Base-by-base conservation (phyloP, 1,140 invertebrate species). In the Nasonia vitripennis region DNA sequence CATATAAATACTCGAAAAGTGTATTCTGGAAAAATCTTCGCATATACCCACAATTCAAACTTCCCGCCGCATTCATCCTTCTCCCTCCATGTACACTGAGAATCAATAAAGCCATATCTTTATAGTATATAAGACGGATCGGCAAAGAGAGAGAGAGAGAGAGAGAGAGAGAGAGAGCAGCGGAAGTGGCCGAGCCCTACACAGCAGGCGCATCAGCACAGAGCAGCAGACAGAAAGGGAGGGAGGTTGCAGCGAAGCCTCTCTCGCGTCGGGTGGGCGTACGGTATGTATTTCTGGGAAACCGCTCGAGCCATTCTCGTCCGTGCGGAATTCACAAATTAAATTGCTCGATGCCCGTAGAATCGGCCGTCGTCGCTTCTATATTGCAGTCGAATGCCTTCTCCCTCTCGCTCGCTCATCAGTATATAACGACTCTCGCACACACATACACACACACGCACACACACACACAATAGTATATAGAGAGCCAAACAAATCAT, bases 261-360 rank as follows among this genome's bases (percentile, higher is more conserved):
- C 51, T 62, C 34, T 37, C 34, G 34, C 55, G 55, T 62, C 55
- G 17, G 45, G 37, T 5, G 14, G 37, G 31, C 14, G 37, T 75
- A 81, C 85, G 87, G 87, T 87, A 87, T 88, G 86, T 87, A 88
- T 89, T 90, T 90, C 88, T 87, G 87, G 87, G 87, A 55, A 88
- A 89, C 85, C 82, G 88, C 87, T 89, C 86, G 87, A 86, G 88
- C 87, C 88, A 89, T 89, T 90, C 88, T 84, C 86, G 75, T 37
- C 85, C 81, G 88, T 87, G 84, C 86, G 89, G 89, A 91, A 91
- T 92, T 92, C 87, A 88, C 89, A 92, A 91, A 92, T 92, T 92
- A 91, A 92, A 92, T 91, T 90, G 89, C 90, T 89, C 88, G 87
- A 89, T 87, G 87, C 87, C 87, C 87, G 81, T 87, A 84, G 87